Base-by-base conservation (phyloP, 2,888 invertebrate species). In the Sphecodes monilicornis region DNA sequence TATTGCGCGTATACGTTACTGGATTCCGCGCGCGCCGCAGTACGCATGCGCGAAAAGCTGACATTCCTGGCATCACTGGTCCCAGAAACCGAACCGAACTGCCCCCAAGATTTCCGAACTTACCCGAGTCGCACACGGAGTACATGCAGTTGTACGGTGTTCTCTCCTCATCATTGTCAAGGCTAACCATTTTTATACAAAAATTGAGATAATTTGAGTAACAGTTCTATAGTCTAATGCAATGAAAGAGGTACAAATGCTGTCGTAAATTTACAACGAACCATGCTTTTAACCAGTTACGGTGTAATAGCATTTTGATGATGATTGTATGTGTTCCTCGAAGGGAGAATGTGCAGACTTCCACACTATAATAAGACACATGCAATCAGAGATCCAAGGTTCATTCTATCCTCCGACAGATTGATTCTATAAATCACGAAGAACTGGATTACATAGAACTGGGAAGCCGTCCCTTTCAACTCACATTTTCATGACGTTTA, bases 401-500 rank as follows among this genome's bases (percentile, higher is more conserved):
- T 26, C 57, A 29, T 60, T 29, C n/a, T 60, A 60, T 60, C 57
- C 16, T 60, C 57, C 16, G 26, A 60, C 57, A 29, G 29, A 60
- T 60, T 60, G 57, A 60, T 60, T 60, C 57, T 60, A 60, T 60
- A 60, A 13, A 60, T 60, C 57, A 29, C 26, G 57, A 29, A 60
- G 29, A 60, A 29, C 57, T 16, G 29, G 57, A 60, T 60, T 16
- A 26, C 57, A 6, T 29, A 60, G 57, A 60, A 16, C 57, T 60
- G 26, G 29, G 57, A 6, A 29, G 29, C 57, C 26, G 57, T 16
- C 29, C n/a, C 16, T 60, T 60, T 60, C 57, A 29, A 16, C 57
- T 60, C 57, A 60, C 57, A 60, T 60, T 60, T 60, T 60, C 57
- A 60, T 16, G 57, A 60, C 29, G 57, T 60, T 60, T 29, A 60